phyloP scores from a whole-genome alignment of 2,113 vertebrate genomes.

The Campylomormyrus tamandua region DNA sequence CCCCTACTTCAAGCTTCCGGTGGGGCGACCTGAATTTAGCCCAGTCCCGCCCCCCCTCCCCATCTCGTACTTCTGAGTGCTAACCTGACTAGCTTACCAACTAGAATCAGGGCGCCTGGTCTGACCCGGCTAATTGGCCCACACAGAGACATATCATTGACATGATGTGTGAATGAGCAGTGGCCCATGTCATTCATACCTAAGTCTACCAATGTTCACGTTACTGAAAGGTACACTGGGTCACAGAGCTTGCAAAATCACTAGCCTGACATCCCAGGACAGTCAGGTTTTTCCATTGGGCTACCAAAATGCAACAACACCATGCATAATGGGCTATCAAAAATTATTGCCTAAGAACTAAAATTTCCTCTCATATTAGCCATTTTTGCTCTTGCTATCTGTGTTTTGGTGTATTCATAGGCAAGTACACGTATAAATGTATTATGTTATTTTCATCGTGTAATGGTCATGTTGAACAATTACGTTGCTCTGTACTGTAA shows the following conservation, averaged over 20 bases:
- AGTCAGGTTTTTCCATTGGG: neutral
- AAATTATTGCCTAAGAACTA: neutral
- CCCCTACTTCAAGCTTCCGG: too few relatives aligned
- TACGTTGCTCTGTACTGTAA: neutral
- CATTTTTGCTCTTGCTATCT: neutral
- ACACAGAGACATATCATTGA: too few relatives aligned
- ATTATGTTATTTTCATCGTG: neutral
- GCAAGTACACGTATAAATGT: neutral
- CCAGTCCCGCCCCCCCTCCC: too few relatives aligned
- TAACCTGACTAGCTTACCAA: too few relatives aligned
- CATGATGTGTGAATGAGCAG: too few relatives aligned
- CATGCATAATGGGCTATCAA: neutral
- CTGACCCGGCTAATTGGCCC: too few relatives aligned
- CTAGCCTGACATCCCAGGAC: neutral
- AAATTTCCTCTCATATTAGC: neutral
- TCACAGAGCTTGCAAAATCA: neutral
- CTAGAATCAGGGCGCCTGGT: too few relatives aligned
- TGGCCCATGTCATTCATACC: too few relatives aligned
- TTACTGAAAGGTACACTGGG: neutral
- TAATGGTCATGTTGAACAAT: neutral
- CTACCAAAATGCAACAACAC: neutral
- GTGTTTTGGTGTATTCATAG: neutral
- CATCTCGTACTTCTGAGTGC: too few relatives aligned
- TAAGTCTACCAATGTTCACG: too few relatives aligned
- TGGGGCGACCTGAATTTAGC: too few relatives aligned